Percentiles rank a stretch among this genome's conserved stretches.
Conservation (phyloP, 2,797 vertebrate genomes). For the Anableps anableps region DNA sequence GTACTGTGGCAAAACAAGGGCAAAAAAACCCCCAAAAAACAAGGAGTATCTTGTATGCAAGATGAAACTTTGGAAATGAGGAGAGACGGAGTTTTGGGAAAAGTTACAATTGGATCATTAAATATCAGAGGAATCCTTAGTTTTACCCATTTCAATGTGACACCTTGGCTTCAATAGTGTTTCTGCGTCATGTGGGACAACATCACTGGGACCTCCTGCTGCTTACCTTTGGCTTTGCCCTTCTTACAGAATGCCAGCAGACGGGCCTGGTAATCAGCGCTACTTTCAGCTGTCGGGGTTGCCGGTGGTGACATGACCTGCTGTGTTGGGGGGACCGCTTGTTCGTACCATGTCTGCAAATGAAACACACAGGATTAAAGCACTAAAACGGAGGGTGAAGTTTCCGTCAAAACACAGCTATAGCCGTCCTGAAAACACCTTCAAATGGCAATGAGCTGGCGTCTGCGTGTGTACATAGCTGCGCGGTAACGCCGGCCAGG, state of each 20-base stretch:
- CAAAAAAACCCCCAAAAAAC: too few species aligned
- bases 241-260: slow-evolving; percentile 78
- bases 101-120: neutral
- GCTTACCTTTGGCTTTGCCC: slow-evolving; percentile 79
- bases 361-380: slow-evolving; percentile 16
- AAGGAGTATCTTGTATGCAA: neutral
- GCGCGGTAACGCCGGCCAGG: slow-evolving; percentile 42
- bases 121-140: neutral
- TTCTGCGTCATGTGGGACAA: slow-evolving; percentile 8
- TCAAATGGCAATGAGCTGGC: slow-evolving; percentile 26
- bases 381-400: slow-evolving; percentile 21
- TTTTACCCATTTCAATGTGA: neutral
- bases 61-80: neutral
- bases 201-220: slow-evolving; percentile 16
- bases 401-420: slow-evolving; percentile 35
- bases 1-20: too few species aligned
- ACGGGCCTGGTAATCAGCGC: slow-evolving; percentile 26
- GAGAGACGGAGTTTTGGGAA: neutral
- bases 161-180: neutral
- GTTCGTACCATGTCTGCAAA: slow-evolving; percentile 79
- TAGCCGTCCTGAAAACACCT: slow-evolving; percentile 17
- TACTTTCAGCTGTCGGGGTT: neutral
- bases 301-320: neutral
- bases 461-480: slow-evolving; percentile 41
- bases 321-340: slow-evolving; percentile 14